Percentiles rank a stretch among this genome's conserved stretches.
phyloP scores from a whole-genome alignment of 2,888 invertebrate species.

The Cryptus viduatorius region DNA sequence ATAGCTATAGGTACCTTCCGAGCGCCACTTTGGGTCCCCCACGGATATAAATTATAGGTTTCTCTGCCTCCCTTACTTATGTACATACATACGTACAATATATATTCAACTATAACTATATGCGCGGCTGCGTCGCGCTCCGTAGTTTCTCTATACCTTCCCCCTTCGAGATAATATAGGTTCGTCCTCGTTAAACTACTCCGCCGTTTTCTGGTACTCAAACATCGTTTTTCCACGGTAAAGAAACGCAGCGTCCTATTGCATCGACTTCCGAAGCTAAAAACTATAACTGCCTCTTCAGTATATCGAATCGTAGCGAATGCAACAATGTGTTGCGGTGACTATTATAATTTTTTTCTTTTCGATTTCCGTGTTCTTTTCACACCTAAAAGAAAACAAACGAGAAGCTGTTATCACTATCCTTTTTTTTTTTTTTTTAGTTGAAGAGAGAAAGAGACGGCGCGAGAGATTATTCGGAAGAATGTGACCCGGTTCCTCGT shows the following conservation, averaged over 20 bases:
- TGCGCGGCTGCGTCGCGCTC: background rate
- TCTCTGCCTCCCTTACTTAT: conserved; percentile 17
- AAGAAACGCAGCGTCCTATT: background rate
- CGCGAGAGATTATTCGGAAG: conserved; percentile 66
- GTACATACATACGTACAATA: background rate
- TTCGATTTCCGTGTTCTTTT: background rate
- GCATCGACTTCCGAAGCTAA: background rate
- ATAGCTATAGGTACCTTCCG: conserved; percentile 35
- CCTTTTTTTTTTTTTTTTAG: background rate
- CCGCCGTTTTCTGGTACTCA: background rate
- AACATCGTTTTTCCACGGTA: no score
- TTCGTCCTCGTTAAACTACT: background rate
- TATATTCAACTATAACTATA: conserved; percentile 12
- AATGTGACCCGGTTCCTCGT: conserved; percentile 80
- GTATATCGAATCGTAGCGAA: background rate
- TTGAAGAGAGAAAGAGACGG: background rate
- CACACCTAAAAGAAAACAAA: background rate
- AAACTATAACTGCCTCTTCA: background rate
- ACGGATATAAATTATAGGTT: conserved; percentile 22
- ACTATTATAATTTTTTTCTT: background rate
- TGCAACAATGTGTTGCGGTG: background rate
- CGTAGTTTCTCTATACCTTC: conserved; percentile 11
- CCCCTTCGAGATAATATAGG: conserved; percentile 3
- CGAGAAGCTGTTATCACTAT: background rate
- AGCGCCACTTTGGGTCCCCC: conserved; percentile 60